phyloP scores from a whole-genome alignment of 2,888 invertebrate genomes.

The Molorchus minor region DNA sequence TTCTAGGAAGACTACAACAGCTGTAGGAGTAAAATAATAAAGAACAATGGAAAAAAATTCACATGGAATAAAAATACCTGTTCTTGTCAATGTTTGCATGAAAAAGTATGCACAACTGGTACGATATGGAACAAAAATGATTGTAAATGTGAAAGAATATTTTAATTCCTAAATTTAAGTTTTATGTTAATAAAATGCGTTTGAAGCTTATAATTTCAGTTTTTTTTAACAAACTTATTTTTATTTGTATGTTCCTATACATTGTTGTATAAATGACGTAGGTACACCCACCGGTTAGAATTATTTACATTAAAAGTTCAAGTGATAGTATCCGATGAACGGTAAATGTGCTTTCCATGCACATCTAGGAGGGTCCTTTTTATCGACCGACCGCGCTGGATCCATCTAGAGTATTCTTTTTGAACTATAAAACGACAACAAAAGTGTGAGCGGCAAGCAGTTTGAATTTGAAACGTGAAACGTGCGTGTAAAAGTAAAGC shows the following conservation, averaged over 20 bases:
- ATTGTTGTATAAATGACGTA: too few species aligned
- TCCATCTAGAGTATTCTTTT: constrained; percentile 11
- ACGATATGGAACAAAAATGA: constrained; percentile 28
- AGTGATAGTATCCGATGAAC: constrained; percentile 9
- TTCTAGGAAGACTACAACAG: constrained; percentile 25
- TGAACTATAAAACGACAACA: constrained; percentile 1
- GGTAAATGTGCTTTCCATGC: neutral
- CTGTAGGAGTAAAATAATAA: constrained; percentile 22
- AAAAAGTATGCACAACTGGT: constrained; percentile 30
- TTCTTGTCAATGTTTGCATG: constrained; percentile 26
- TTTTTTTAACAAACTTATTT: too few species aligned
- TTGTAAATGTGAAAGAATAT: constrained; percentile 25
- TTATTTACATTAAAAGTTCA: too few species aligned
- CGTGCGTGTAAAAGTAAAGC: neutral
- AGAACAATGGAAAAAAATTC: constrained; percentile 16
- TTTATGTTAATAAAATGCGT: too few species aligned
- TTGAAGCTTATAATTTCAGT: too few species aligned
- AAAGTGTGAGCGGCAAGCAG: neutral
- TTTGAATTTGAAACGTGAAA: neutral
- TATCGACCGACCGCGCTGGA: constrained; percentile 3
- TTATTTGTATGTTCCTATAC: too few species aligned
- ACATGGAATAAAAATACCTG: constrained; percentile 29
- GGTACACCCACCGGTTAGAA: too few species aligned
- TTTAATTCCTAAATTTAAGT: too few species aligned
- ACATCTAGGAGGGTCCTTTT: neutral